A percentile compares a stretch with the other conserved stretches of the same genome.
Evolutionary conservation across 30 jellyfish, hydroid and myxozoan species (phyloP).

Genomic region (Aurelia sp.): DNA sequence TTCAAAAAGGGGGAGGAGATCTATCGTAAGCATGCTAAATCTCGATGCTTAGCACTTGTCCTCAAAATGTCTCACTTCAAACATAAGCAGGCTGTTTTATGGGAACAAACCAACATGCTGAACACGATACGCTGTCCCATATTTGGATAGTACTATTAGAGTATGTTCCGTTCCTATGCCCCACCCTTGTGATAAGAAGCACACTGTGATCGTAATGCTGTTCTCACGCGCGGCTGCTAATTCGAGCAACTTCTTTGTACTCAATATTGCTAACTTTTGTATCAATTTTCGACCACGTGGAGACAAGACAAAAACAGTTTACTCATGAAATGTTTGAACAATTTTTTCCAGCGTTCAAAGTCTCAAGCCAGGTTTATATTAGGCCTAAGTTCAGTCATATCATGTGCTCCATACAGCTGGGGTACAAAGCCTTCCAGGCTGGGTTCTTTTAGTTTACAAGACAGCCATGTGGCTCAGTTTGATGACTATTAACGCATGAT

Average conservation of each 20-base stretch:
- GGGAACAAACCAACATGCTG: not conserved
- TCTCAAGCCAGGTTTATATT: constrained; percentile 13
- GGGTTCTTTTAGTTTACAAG: constrained; percentile 1
- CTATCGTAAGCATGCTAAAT: no score
- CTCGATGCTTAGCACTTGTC: no score
- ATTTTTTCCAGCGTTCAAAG: constrained; percentile 46
- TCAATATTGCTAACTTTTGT: constrained; percentile 41
- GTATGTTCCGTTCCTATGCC: no score
- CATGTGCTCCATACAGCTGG: constrained; percentile 75
- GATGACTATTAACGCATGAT: constrained; percentile 1
- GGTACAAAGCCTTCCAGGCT: constrained; percentile 22
- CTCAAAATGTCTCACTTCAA: constrained; percentile 11
- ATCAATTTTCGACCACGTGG: constrained; percentile 82
- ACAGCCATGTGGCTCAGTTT: constrained; percentile 13
- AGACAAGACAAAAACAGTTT: constrained; percentile 69
- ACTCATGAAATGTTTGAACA: constrained; percentile 57
- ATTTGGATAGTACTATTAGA: no score
- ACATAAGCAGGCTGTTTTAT: constrained; percentile 19
- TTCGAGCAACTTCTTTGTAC: constrained; percentile 31
- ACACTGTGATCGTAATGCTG: not conserved
- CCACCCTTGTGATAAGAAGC: constrained; percentile 16
- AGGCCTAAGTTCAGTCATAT: constrained; percentile 9
- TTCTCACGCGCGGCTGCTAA: constrained; percentile 56
- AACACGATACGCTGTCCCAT: no score
- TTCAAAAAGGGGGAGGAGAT: no score